Percentiles rank a stretch among this genome's conserved stretches.
These are phyloP conservation scores for Clinocottus analis DNA, from an alignment of 2,113 vertebrate species.

Conservation along the genomic window DNA sequence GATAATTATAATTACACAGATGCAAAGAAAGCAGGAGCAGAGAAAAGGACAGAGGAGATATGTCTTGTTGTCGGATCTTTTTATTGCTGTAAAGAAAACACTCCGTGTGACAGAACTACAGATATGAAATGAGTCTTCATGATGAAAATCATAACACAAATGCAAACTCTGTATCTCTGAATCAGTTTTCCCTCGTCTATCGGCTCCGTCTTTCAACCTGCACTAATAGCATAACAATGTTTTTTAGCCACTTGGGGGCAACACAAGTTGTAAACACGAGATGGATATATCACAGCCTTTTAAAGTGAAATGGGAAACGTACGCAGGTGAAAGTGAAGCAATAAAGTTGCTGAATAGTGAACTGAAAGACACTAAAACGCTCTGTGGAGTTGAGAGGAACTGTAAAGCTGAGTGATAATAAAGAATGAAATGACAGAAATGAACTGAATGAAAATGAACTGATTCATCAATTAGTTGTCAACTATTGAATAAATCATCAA, in stretches of 20 bases:
- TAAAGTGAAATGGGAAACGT: neutral
- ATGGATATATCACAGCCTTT: neutral
- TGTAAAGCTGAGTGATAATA: no score
- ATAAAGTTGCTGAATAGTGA: no score
- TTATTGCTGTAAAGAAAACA: slow-evolving; percentile 4
- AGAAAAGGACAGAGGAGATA: neutral
- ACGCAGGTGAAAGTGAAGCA: no score
- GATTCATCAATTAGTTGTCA: no score
- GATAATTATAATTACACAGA: slow-evolving; percentile 17
- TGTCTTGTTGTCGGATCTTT: neutral
- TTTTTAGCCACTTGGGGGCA: no score
- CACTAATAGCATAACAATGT: neutral
- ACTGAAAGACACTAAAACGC: no score
- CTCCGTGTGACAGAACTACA: neutral
- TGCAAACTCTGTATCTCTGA: neutral
- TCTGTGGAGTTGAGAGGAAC: no score
- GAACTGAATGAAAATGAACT: no score
- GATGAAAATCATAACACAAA: neutral
- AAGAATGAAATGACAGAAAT: no score
- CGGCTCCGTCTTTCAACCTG: neutral
- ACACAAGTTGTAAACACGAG: neutral
- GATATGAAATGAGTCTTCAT: neutral
- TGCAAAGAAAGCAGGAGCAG: no score
- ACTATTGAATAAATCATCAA: no score
- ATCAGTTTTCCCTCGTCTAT: neutral